phyloP scores from a whole-genome alignment of 2,888 invertebrate genomes.

The Acrocera orbiculus region DNA sequence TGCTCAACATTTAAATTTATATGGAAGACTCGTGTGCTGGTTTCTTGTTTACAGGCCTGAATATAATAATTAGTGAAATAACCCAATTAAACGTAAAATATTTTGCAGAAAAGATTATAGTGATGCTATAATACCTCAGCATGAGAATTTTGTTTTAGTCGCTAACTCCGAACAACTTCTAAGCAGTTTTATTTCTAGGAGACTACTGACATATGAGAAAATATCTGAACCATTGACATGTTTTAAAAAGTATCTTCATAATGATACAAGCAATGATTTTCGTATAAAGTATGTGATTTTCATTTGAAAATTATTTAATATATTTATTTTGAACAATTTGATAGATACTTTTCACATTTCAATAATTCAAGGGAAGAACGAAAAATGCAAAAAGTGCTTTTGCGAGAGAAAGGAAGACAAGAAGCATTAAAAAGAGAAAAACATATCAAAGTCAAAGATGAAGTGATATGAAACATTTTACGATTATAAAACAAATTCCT shows the following conservation, averaged over 20 bases:
- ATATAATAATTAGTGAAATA: conserved; percentile 3
- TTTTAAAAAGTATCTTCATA: no score
- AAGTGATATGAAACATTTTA: conserved; percentile 18
- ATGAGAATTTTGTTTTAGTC: conserved; percentile 58
- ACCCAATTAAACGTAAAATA: conserved; percentile 11
- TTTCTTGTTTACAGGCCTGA: conserved; percentile 67
- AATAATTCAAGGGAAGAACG: conserved; percentile 48
- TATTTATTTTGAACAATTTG: no score
- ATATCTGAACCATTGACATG: conserved; percentile 33
- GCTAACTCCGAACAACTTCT: conserved; percentile 81
- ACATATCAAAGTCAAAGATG: conserved; percentile 16
- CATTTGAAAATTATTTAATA: no score
- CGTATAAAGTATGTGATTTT: no score
- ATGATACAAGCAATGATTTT: conserved; percentile 28
- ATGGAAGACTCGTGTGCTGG: conserved; percentile 86
- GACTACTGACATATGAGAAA: conserved; percentile 78
- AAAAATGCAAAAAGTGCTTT: conserved; percentile 32
- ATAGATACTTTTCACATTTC: conserved; percentile 53
- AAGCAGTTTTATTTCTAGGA: conserved; percentile 58
- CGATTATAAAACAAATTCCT: no score
- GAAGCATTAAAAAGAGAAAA: conserved; percentile 27
- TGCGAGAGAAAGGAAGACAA: conserved; percentile 26
- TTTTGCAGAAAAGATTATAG: conserved; percentile 48
- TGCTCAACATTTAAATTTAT: conserved; percentile 51
- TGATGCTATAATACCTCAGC: conserved; percentile 55